A percentile compares a stretch with the other conserved stretches of the same genome.
Evolutionary conservation across 2,888 invertebrate species (phyloP).

Genomic region (Drosophila pseudotalamancana): DNA sequence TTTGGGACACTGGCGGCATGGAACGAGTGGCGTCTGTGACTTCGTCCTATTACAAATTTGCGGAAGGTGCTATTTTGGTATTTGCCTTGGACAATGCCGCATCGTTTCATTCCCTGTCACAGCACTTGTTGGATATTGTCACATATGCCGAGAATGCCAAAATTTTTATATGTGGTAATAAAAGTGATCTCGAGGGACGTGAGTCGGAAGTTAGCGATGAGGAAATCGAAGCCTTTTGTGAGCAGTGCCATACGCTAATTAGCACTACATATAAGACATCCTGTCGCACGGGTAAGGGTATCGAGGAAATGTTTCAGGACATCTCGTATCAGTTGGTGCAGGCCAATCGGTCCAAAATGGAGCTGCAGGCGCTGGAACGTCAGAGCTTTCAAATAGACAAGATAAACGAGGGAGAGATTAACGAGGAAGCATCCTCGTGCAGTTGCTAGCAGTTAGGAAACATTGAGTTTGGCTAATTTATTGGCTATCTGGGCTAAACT

Average conservation of each 20-base stretch:
- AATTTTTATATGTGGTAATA: slow-evolving; percentile 97
- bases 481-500: slow-evolving; percentile 29
- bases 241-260: slow-evolving; percentile 95
- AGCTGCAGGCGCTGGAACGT: slow-evolving; percentile 91
- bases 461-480: slow-evolving; percentile 79
- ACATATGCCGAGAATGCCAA: slow-evolving; percentile 97
- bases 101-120: slow-evolving; percentile 95
- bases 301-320: slow-evolving; percentile 96
- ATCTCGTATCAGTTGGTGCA: slow-evolving; percentile 92
- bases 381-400: slow-evolving; percentile 91
- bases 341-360: slow-evolving; percentile 92
- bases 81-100: slow-evolving; percentile 96
- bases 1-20: slow-evolving; percentile 99
- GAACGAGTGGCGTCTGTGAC: slow-evolving; percentile 97
- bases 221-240: slow-evolving; percentile 95
- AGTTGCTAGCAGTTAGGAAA: slow-evolving; percentile 84
- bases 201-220: slow-evolving; percentile 92
- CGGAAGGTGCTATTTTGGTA: slow-evolving; percentile 96
- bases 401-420: slow-evolving; percentile 85
- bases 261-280: slow-evolving; percentile 95
- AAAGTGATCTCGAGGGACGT: slow-evolving; percentile 91
- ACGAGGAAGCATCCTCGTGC: slow-evolving; percentile 82
- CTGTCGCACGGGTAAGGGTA: slow-evolving; percentile 93
- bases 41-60: slow-evolving; percentile 97
- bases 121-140: slow-evolving; percentile 96